A percentile compares a stretch with the other conserved stretches of the same genome.
phyloP scores from a whole-genome alignment of 2,113 vertebrate genomes.

The zebrafish (Danio rerio) region DNA sequence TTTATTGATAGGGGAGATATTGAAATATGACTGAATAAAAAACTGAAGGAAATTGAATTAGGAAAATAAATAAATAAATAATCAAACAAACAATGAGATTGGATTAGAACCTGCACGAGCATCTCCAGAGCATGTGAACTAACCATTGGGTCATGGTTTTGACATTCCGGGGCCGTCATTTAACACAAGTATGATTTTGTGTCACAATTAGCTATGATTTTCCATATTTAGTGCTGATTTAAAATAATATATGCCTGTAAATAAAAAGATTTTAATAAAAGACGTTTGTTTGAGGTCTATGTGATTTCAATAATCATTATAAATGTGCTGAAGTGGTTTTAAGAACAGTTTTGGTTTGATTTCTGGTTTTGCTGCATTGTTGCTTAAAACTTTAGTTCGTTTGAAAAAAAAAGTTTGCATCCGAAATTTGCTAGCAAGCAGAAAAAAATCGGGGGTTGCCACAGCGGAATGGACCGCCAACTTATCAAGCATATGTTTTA shows the following conservation, averaged over 20 bases:
- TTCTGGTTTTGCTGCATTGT: background rate
- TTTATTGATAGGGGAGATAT: background rate
- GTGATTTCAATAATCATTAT: background rate
- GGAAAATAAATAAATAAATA: background rate
- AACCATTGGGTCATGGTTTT: background rate
- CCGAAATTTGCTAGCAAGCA: no score
- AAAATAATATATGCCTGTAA: background rate
- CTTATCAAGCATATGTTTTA: no score
- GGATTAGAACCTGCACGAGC: background rate
- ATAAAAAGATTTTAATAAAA: background rate
- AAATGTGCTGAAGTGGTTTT: background rate
- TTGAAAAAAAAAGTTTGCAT: background rate
- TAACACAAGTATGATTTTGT: background rate
- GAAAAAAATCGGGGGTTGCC: no score
- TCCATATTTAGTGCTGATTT: background rate
- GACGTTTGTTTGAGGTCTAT: background rate
- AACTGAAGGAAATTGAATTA: no score
- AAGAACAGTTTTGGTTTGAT: background rate
- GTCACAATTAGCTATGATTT: background rate
- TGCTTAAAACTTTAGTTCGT: background rate
- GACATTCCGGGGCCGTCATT: background rate
- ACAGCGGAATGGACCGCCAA: no score
- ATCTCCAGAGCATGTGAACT: background rate
- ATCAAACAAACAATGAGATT: no score
- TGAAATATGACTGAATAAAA: no score